Base-by-base conservation (phyloP, 2,113 vertebrate species). In the Tragelaphus buxtoni region DNA sequence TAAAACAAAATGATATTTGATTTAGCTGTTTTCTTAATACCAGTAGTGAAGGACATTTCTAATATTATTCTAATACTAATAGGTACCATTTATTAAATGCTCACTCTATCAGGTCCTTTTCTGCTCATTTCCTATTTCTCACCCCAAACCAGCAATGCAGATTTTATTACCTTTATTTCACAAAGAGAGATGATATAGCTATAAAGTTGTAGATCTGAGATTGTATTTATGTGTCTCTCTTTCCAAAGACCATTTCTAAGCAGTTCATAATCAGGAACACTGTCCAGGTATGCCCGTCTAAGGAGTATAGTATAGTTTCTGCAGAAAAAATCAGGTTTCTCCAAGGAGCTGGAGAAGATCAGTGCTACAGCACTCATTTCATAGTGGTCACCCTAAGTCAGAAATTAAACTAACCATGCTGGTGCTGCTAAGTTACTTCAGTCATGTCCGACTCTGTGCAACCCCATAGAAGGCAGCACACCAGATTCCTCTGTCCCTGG, bases 1-100 rank as follows among this genome's bases (percentile, higher is more conserved):
- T 96, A 85, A 92, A 95, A 80, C n/a, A 77, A 20, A 93, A 97
- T 88, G 30, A 24, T 69, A 94, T 82, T 82, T 97, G 76, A 94
- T 85, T 90, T 88, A 90, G 55, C 58, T 84, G 32, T 83, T 90
- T 95, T 81, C 74, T 93, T 95, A 69, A 89, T 88, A 77, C 72
- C 39, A 28, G 13, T 49, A 88, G 30, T 35, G 22, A 92, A 86
- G 76, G 45, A 58, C n/a, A 96, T 92, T 95, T 92, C 92, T 95
- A 93, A 84, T 65, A 96, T 88, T 51, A 88, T 53, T 18, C 30
- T 76, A 42, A 88, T 58, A 88, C 58, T 47, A 86, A 74, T 13
- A 96, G 35, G 30, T 55, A 47, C 7, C 13, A 90, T 28, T 30
- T 45, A 92, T 77, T 80, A 84, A 94, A 76, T 45, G 28, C 4